Conservation (phyloP, 2,888 invertebrate genomes). For the Lasioglossum vierecki region DNA sequence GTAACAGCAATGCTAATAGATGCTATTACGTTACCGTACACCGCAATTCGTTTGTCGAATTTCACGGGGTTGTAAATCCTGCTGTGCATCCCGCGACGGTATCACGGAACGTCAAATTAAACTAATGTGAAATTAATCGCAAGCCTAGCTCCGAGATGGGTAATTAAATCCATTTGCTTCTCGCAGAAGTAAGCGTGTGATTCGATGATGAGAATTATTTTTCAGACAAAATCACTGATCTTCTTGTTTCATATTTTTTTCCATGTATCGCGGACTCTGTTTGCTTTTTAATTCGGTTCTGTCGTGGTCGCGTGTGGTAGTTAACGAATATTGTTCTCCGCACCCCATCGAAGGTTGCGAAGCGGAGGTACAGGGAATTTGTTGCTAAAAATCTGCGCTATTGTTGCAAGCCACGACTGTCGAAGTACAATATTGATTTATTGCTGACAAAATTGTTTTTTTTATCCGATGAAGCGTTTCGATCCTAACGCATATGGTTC, state of each 20-base stretch:
- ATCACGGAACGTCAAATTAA: constrained; percentile 1
- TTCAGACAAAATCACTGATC: background rate
- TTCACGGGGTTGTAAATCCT: background rate
- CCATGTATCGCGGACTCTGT: background rate
- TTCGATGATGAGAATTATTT: too few relatives aligned
- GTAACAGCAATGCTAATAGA: background rate
- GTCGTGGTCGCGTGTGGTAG: background rate
- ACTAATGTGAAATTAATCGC: constrained; percentile 7
- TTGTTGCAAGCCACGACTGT: background rate
- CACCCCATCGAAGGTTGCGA: background rate
- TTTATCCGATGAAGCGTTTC: background rate
- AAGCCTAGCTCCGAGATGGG: background rate
- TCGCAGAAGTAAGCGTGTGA: background rate
- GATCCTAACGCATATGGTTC: background rate
- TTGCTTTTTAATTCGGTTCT: background rate
- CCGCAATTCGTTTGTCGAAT: constrained; percentile 1
- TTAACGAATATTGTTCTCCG: background rate
- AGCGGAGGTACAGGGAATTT: background rate
- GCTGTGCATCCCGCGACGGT: background rate
- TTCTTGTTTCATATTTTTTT: background rate
- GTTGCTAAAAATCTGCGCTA: background rate
- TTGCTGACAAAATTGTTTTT: background rate
- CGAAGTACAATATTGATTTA: background rate
- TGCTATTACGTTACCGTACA: background rate
- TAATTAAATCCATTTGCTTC: background rate